Percentiles rank a stretch among this genome's conserved stretches.
Evolutionary conservation across 1,140 invertebrate species (phyloP).

Genomic region (Euwallacea fornicatus): DNA sequence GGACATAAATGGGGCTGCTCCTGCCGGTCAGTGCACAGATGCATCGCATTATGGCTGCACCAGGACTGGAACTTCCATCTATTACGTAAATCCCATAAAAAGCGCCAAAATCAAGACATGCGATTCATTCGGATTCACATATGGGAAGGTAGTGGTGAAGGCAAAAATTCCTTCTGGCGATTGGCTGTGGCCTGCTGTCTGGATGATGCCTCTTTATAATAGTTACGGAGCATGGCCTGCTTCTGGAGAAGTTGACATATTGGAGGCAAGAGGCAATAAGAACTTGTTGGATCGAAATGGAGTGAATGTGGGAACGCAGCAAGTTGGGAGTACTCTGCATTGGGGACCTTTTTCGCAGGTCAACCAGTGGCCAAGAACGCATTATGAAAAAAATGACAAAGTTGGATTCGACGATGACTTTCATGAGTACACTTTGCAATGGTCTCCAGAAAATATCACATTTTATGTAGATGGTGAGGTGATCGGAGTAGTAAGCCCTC

Average conservation of each 20-base stretch:
- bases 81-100: slow-evolving; percentile 63
- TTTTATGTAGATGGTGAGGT: slow-evolving; percentile 42
- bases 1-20: slow-evolving; percentile 61
- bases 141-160: slow-evolving; percentile 67
- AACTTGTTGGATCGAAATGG: slow-evolving; percentile 55
- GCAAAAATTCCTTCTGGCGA: slow-evolving; percentile 73
- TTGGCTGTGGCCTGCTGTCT: slow-evolving; percentile 73
- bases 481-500: slow-evolving; percentile 38
- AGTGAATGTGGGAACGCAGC: slow-evolving; percentile 61
- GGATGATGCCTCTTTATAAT: slow-evolving; percentile 62
- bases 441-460: slow-evolving; percentile 52
- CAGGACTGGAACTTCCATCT: slow-evolving; percentile 53
- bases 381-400: slow-evolving; percentile 54
- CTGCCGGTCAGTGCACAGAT: slow-evolving; percentile 65
- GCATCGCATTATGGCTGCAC: slow-evolving; percentile 57
- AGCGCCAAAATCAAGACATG: slow-evolving; percentile 68
- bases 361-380: slow-evolving; percentile 59
- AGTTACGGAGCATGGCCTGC: slow-evolving; percentile 61
- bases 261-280: slow-evolving; percentile 64
- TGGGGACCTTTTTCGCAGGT: slow-evolving; percentile 61
- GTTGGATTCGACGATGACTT: slow-evolving; percentile 56
- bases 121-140: slow-evolving; percentile 65
- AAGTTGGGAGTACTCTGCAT: slow-evolving; percentile 63
- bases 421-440: slow-evolving; percentile 57
- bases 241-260: slow-evolving; percentile 60